Evolutionary conservation across 2,888 invertebrate species (phyloP).

Genomic region (Clivina fossor): DNA sequence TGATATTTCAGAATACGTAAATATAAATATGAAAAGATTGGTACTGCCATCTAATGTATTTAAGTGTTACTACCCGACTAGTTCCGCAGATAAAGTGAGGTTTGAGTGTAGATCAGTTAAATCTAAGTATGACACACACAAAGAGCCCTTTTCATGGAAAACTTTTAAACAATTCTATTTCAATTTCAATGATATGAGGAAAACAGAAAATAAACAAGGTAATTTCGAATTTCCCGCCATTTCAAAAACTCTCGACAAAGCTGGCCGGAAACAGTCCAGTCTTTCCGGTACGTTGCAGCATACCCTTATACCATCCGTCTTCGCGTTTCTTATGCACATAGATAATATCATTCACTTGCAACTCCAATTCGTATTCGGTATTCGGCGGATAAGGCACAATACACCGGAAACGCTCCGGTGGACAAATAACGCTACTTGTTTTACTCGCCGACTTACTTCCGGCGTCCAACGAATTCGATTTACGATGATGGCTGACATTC

Average conservation of each 20-base stretch:
- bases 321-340: constrained; percentile 89
- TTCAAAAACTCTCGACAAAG: constrained; percentile 68
- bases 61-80: too few relatives aligned
- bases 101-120: too few relatives aligned
- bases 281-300: constrained; percentile 83
- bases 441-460: constrained; percentile 55
- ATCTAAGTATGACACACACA: too few relatives aligned
- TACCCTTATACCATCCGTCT: constrained; percentile 96
- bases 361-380: constrained; percentile 87
- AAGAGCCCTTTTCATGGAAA: too few relatives aligned
- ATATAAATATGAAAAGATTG: too few relatives aligned
- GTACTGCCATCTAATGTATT: too few relatives aligned
- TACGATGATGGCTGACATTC: constrained; percentile 65
- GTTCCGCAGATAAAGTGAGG: too few relatives aligned
- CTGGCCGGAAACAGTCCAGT: constrained; percentile 95
- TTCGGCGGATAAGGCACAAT: constrained; percentile 94
- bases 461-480: constrained; percentile 83
- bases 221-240: constrained; percentile 6
- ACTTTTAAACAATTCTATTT: too few relatives aligned
- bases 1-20: too few relatives aligned
- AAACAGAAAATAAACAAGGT: too few relatives aligned
- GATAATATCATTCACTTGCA: constrained; percentile 88
- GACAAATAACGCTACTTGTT: constrained; percentile 46
- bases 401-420: constrained; percentile 73
- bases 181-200: too few relatives aligned